These are phyloP conservation scores for Drosophila nigrodunni DNA, from an alignment of 1,140 invertebrate species.

Conservation along the genomic window DNA sequence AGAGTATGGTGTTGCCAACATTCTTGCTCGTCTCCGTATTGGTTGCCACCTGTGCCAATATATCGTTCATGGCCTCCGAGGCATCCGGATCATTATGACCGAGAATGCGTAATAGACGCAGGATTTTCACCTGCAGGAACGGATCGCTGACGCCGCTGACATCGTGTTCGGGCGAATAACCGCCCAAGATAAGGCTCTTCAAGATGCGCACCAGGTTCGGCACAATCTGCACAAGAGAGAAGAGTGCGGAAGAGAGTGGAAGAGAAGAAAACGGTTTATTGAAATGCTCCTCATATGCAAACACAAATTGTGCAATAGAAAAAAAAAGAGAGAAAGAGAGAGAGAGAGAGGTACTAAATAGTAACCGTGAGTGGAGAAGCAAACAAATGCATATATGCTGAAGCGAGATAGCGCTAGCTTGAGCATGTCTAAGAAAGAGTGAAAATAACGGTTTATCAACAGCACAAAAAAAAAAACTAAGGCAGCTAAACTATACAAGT, in stretches of 20 bases:
- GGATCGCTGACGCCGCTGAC: slow-evolving; percentile 99
- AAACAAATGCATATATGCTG: slow-evolving; percentile 4
- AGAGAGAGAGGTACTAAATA: slow-evolving; percentile 1
- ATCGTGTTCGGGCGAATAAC: slow-evolving; percentile 99
- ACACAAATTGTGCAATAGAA: not conserved
- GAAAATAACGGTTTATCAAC: slow-evolving; percentile 7
- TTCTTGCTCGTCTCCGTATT: slow-evolving; percentile 99
- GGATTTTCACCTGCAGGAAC: slow-evolving; percentile 99
- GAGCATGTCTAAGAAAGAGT: slow-evolving; percentile 21
- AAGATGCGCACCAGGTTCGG: slow-evolving; percentile 99
- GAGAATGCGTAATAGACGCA: slow-evolving; percentile 96
- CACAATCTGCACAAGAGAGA: slow-evolving; percentile 91
- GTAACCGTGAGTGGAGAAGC: slow-evolving; percentile 1
- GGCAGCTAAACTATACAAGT: not conserved
- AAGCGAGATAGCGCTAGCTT: slow-evolving; percentile 23
- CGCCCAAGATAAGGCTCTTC: slow-evolving; percentile 98
- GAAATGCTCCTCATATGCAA: not conserved
- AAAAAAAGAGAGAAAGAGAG: not conserved
- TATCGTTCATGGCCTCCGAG: slow-evolving; percentile 99
- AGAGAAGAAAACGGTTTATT: not conserved
- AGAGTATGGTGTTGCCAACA: slow-evolving; percentile 98
- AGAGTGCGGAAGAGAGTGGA: not conserved
- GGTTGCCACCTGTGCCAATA: slow-evolving; percentile 98
- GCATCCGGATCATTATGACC: slow-evolving; percentile 98
- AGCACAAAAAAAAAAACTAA: slow-evolving; percentile 3